These are phyloP conservation scores for Caenorhabditis wallacei DNA, from an alignment of 2,888 invertebrate genomes.

Conservation along the genomic window DNA sequence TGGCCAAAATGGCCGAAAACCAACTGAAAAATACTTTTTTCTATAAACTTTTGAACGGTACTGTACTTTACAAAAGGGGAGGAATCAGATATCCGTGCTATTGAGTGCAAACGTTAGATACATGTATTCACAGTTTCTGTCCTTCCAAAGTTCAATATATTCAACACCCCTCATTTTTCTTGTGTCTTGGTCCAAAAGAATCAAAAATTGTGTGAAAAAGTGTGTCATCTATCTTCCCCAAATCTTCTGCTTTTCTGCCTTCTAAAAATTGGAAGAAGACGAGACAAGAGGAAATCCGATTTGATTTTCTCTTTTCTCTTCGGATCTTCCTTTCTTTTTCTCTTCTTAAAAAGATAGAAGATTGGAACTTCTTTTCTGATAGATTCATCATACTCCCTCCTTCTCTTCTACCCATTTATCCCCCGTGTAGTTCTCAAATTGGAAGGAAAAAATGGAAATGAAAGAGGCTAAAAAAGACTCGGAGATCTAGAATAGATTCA, in stretches of 20 bases:
- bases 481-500: conserved; percentile 18
- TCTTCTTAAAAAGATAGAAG: not conserved
- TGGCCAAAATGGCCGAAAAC: too few relatives aligned
- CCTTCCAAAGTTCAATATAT: not conserved
- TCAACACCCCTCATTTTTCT: not conserved
- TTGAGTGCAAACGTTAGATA: conserved; percentile 22
- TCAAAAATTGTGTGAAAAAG: conserved; percentile 27
- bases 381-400: not conserved
- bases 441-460: conserved; percentile 12
- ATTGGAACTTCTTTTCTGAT: conserved; percentile 23
- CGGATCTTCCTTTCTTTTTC: too few relatives aligned
- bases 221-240: conserved; percentile 16
- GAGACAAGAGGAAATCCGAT: conserved; percentile 56
- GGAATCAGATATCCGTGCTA: conserved; percentile 23
- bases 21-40: too few relatives aligned
- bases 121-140: not conserved
- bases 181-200: conserved; percentile 20
- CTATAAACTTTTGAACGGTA: too few relatives aligned
- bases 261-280: conserved; percentile 13
- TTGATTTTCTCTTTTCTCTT: conserved; percentile 34
- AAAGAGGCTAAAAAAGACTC: conserved; percentile 12
- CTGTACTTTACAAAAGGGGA: conserved; percentile 28
- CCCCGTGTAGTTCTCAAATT: conserved; percentile 7
- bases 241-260: conserved; percentile 35
- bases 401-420: not conserved